These are phyloP conservation scores for Leucophenga maculata DNA, from an alignment of 2,888 invertebrate genomes.

Conservation along the genomic window DNA sequence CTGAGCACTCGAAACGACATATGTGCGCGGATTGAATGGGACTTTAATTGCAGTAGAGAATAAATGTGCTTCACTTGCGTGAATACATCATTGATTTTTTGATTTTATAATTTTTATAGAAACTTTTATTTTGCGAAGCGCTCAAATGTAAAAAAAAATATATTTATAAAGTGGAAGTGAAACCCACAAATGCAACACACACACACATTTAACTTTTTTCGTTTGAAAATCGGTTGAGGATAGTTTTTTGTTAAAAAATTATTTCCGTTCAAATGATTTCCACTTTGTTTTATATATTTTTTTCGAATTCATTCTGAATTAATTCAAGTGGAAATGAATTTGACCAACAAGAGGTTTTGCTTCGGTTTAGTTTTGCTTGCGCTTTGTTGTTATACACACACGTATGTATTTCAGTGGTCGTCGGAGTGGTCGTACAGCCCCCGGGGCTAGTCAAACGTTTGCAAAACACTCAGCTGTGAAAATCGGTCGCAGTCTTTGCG, in stretches of 20 bases:
- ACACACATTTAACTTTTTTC: background rate
- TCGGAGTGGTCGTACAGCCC: background rate
- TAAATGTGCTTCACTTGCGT: background rate
- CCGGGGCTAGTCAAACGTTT: too few species aligned
- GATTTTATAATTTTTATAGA: background rate
- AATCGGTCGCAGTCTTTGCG: background rate
- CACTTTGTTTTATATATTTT: conserved; percentile 42
- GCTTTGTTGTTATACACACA: conserved; percentile 9
- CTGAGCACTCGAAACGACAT: background rate
- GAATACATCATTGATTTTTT: background rate
- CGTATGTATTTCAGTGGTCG: background rate
- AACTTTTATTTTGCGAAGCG: background rate
- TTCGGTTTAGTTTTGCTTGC: conserved; percentile 8
- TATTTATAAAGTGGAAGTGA: background rate
- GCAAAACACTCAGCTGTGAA: too few species aligned
- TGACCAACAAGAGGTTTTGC: conserved; percentile 63
- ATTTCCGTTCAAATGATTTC: conserved; percentile 66
- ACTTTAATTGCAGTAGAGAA: background rate
- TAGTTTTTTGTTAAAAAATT: conserved; percentile 54
- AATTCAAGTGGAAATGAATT: conserved; percentile 65
- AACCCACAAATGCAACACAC: background rate
- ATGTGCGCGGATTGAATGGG: background rate
- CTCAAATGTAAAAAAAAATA: background rate
- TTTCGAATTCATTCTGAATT: conserved; percentile 1
- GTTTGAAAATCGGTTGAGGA: too few species aligned